Conservation (phyloP, 2,888 invertebrate genomes). For the Tigriopus californicus region DNA sequence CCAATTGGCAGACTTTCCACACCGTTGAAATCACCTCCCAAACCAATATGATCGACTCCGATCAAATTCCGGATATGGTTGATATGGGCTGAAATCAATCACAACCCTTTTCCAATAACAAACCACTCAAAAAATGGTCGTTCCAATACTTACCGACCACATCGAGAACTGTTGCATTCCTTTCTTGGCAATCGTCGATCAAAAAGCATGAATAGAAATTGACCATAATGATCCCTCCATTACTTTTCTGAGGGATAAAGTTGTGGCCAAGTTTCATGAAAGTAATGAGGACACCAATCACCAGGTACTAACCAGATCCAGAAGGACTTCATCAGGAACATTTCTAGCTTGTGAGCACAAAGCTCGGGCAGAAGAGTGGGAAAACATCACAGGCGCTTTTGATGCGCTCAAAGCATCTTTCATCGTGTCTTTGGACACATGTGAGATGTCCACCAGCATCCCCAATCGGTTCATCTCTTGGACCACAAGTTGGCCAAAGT, state of each 20-base stretch:
- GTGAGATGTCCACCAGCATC: conserved; percentile 46
- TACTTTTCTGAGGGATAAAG: too few relatives aligned
- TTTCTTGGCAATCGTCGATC: conserved; percentile 21
- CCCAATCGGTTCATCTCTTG: conserved; percentile 48
- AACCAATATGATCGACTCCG: conserved; percentile 67
- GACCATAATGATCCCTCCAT: conserved; percentile 79
- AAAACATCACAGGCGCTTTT: conserved; percentile 64
- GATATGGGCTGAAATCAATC: conserved; percentile 66
- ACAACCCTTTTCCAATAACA: too few relatives aligned
- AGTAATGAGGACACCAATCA: too few relatives aligned
- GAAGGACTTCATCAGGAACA: conserved; percentile 54
- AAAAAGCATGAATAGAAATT: conserved; percentile 66
- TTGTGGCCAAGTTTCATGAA: too few relatives aligned
- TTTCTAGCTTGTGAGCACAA: conserved; percentile 61
- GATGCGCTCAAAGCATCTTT: conserved; percentile 52
- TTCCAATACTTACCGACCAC: conserved; percentile 22
- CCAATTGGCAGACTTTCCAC: conserved; percentile 52
- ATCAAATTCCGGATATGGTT: conserved; percentile 69
- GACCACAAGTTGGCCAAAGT: conserved; percentile 34
- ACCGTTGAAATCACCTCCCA: conserved; percentile 73
- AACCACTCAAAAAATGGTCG: too few relatives aligned
- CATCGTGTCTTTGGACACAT: conserved; percentile 53
- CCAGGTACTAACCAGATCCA: conserved; percentile 31
- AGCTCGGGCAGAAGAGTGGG: conserved; percentile 60
- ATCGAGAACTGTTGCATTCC: conserved; percentile 21